Evolutionary conservation across 2,888 invertebrate genomes (phyloP).

Genomic region (Cynaeus angustus): DNA sequence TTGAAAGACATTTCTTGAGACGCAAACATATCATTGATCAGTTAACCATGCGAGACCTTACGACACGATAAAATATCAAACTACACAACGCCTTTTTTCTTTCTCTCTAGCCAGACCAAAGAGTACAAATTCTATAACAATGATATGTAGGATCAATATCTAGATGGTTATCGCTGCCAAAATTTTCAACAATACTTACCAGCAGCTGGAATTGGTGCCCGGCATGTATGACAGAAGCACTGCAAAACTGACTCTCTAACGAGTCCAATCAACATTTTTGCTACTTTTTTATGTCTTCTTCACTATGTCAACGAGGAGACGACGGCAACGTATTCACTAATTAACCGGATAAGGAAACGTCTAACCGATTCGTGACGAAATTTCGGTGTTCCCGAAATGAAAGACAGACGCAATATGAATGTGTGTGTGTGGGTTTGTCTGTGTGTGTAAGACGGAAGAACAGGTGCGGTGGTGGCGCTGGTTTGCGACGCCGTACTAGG

Average conservation of each 20-base stretch:
- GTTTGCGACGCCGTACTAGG: conserved; percentile 66
- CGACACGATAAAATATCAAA: background rate
- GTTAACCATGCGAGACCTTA: conserved; percentile 9
- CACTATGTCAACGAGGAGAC: conserved; percentile 30
- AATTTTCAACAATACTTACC: conserved; percentile 74
- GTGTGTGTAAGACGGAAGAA: conserved; percentile 59
- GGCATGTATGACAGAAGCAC: conserved; percentile 95
- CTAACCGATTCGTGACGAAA: conserved; percentile 18
- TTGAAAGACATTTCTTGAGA: no score
- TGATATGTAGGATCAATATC: conserved; percentile 19
- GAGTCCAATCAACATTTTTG: conserved; percentile 88
- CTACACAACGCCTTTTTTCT: background rate
- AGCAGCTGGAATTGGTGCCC: conserved; percentile 87
- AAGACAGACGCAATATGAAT: conserved; percentile 31
- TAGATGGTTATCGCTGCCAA: conserved; percentile 14
- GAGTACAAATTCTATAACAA: background rate
- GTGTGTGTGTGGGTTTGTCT: no score
- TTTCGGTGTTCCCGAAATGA: conserved; percentile 31
- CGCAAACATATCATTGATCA: background rate
- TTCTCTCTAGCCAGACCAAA: no score
- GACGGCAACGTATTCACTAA: no score
- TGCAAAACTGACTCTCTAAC: conserved; percentile 94
- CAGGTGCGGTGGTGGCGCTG: conserved; percentile 68
- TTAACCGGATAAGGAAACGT: conserved; percentile 23
- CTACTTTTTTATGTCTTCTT: conserved; percentile 36